A percentile compares a stretch with the other conserved stretches of the same genome.
phyloP scores from a whole-genome alignment of 2,888 invertebrate species.

The Bedellia somnulentella region DNA sequence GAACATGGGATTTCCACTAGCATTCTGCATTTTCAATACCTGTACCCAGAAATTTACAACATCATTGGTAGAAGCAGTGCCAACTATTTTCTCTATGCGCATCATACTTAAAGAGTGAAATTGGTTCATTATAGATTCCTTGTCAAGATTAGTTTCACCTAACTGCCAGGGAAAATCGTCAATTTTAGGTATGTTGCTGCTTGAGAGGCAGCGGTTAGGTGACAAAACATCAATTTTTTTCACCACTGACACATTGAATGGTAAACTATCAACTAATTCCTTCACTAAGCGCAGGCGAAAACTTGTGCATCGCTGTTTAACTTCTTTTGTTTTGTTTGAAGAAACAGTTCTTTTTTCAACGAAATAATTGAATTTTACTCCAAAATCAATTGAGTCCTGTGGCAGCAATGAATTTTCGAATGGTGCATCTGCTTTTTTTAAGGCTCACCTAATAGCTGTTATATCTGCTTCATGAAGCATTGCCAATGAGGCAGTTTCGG shows the following conservation, averaged over 20 bases:
- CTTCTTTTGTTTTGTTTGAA: slow-evolving; percentile 11
- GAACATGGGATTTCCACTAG: slow-evolving; percentile 10
- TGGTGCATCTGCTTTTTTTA: slow-evolving; percentile 10
- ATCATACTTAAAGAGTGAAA: slow-evolving; percentile 10
- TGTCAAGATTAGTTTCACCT: slow-evolving; percentile 10
- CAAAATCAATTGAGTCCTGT: slow-evolving; percentile 11
- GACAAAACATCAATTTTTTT: slow-evolving; percentile 9
- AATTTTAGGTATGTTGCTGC: slow-evolving; percentile 7
- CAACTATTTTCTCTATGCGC: slow-evolving; percentile 10
- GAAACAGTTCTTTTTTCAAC: slow-evolving; percentile 10
- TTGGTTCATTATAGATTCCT: slow-evolving; percentile 10
- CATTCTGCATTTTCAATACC: slow-evolving; percentile 11
- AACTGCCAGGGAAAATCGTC: slow-evolving; percentile 11
- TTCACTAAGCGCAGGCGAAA: slow-evolving; percentile 11
- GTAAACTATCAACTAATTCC: slow-evolving; percentile 10
- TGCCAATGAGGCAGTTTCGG: slow-evolving; percentile 2
- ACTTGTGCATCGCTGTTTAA: slow-evolving; percentile 10
- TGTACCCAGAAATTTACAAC: slow-evolving; percentile 10
- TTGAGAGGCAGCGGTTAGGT: slow-evolving; percentile 7
- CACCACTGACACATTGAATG: slow-evolving; percentile 10
- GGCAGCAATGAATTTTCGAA: slow-evolving; percentile 11
- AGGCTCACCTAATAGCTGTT: slow-evolving; percentile 11
- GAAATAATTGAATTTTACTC: slow-evolving; percentile 10
- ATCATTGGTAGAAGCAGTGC: slow-evolving; percentile 9
- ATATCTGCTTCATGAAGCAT: slow-evolving; percentile 10